Base-by-base conservation (phyloP, 1,140 invertebrate species). In the Hyposmocoma kahamanoa region DNA sequence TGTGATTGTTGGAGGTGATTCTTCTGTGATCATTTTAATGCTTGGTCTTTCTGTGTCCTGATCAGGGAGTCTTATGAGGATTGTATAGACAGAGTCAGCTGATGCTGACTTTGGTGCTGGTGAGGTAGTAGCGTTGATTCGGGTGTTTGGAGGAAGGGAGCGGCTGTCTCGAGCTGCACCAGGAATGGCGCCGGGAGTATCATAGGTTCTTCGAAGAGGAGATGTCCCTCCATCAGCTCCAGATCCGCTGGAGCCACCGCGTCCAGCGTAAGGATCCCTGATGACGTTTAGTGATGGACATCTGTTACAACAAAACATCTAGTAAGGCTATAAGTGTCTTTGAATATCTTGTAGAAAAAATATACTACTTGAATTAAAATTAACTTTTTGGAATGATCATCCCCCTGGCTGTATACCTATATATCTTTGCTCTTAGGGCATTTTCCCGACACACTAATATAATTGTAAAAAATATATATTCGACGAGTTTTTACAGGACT, bases 1-100 rank as follows among this genome's bases (percentile, higher is more conserved):
- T 13, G 75, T 52, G 32, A 74, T 79, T 3, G 70, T 49, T 32
- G 81, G 68, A 13, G 84, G 80, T n/a, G 84, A 82, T 70, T 92
- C 91, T 61, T 94, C 93, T 34, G 94, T 91, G 62, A 95, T 95
- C 94, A 96, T 96, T 72, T 94, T 95, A 70, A 96, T 96, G 34
- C 93, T 95, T 18, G 94, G 91, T 59, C 72, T 68, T 50, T 83
- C 89, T 60, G 66, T 83, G 56, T 70, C 87, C 56, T 49, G 87
- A 58, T 69, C 88, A 32, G 96, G 96, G 55, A 98, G 85, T 60
- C 92, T 89, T 57, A 98, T 98, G 48, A 98, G 80, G 68, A 98
- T 98, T 42, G 96, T 98, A 87, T 97, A 98, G 5, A 98, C 92
- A 28, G 91, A 92, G 55, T 93, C 92, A 47, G 89, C 91, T 20